Percentiles rank a stretch among this genome's conserved stretches.
Conservation (phyloP, 2,888 invertebrate genomes). For the Cheiracanthium punctorium region DNA sequence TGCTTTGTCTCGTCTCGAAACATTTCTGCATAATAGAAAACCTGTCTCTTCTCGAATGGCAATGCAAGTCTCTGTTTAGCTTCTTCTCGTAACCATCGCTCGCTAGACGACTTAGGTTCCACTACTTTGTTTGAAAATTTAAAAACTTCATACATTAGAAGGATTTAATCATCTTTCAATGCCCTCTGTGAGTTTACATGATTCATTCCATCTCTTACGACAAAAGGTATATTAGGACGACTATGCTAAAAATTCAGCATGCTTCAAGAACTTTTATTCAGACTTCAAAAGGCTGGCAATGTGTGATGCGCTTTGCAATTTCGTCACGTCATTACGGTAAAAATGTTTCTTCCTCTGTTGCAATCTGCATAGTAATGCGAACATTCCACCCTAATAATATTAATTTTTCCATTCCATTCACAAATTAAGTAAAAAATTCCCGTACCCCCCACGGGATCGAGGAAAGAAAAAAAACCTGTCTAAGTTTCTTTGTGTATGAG, state of each 20-base stretch:
- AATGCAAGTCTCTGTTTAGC: no score
- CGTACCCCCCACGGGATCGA: slow-evolving; percentile 24
- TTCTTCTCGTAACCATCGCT: no score
- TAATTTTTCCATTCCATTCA: slow-evolving; percentile 45
- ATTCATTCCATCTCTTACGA: no score
- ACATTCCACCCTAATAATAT: slow-evolving; percentile 45
- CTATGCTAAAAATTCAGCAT: neutral
- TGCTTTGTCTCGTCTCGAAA: no score
- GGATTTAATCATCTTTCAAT: no score
- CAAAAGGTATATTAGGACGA: neutral
- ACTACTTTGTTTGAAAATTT: no score
- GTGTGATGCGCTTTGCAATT: neutral
- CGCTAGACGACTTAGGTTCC: no score
- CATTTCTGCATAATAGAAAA: no score
- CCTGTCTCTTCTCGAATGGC: no score
- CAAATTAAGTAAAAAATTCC: slow-evolving; percentile 35
- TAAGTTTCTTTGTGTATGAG: slow-evolving; percentile 30
- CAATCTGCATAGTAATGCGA: slow-evolving; percentile 52
- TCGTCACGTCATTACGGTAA: neutral
- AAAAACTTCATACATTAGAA: no score
- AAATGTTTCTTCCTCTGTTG: slow-evolving; percentile 6
- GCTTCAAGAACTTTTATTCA: neutral
- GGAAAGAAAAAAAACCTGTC: neutral
- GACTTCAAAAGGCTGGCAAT: neutral
- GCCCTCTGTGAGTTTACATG: no score